These are phyloP conservation scores for Dichetophora obliterata DNA, from an alignment of 2,888 invertebrate genomes.

Conservation along the genomic window DNA sequence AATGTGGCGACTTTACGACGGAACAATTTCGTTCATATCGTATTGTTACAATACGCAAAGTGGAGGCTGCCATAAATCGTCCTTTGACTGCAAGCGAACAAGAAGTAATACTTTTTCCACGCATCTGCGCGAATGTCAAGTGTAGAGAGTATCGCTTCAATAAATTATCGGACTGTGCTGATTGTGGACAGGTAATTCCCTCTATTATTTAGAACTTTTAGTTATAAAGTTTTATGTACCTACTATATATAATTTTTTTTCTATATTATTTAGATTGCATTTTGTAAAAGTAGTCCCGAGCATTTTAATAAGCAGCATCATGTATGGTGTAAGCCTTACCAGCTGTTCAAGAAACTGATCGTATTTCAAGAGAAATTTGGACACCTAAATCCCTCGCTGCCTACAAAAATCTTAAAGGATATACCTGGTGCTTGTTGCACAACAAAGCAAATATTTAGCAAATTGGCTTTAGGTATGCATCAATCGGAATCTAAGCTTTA, in stretches of 20 bases:
- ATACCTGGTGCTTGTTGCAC: conserved; percentile 57
- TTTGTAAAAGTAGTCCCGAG: conserved; percentile 71
- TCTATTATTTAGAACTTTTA: no score
- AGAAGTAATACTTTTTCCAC: conserved; percentile 78
- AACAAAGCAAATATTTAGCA: conserved; percentile 60
- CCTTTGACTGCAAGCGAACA: conserved; percentile 76
- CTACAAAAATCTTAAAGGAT: conserved; percentile 69
- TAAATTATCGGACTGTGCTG: conserved; percentile 72
- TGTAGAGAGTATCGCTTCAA: conserved; percentile 74
- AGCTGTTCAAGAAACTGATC: conserved; percentile 75
- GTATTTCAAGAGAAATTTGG: conserved; percentile 74
- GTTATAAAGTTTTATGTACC: no score
- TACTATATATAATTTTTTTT: no score
- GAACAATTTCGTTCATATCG: conserved; percentile 76
- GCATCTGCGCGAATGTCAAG: conserved; percentile 72
- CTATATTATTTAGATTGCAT: conserved; percentile 71
- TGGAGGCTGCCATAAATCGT: conserved; percentile 74
- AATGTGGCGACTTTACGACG: conserved; percentile 70
- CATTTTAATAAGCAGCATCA: conserved; percentile 70
- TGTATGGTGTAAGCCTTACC: conserved; percentile 76
- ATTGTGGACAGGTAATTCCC: conserved; percentile 73
- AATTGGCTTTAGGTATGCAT: conserved; percentile 57
- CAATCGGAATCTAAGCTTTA: neutral
- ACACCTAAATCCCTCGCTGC: conserved; percentile 73
- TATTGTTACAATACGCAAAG: conserved; percentile 74